Evolutionary conservation across 2,113 vertebrate genomes (phyloP).

Genomic region (Mystacornis crossleyi): DNA sequence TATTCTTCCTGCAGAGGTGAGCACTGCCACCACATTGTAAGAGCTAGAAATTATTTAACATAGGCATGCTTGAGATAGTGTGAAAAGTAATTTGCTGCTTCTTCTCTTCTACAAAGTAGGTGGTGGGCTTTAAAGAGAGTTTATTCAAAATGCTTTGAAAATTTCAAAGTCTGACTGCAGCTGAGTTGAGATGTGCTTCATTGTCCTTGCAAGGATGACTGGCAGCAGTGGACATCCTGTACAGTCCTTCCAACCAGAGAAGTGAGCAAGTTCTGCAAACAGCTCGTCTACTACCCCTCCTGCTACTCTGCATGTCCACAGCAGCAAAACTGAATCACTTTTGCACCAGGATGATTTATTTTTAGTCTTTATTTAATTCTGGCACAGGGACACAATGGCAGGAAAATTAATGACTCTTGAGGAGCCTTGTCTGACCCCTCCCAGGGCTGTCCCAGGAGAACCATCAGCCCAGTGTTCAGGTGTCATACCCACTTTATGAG

Average conservation of each 20-base stretch:
- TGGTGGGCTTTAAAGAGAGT: neutral
- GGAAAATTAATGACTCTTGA: neutral
- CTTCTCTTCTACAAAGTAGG: neutral
- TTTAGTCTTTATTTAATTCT: neutral
- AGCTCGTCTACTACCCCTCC: neutral
- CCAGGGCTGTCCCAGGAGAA: neutral
- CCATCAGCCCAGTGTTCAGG: neutral
- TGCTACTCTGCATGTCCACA: neutral
- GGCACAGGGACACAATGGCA: neutral
- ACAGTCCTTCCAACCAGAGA: neutral
- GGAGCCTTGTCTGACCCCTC: rapidly evolving
- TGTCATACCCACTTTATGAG: neutral
- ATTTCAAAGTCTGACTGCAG: neutral
- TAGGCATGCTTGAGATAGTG: neutral
- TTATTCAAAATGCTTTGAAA: neutral
- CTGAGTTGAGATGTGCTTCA: neutral
- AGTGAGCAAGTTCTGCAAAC: neutral
- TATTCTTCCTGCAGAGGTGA: neutral
- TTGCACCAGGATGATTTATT: neutral
- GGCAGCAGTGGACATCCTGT: neutral
- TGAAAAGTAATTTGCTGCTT: neutral
- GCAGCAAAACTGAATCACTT: neutral
- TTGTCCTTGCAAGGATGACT: neutral
- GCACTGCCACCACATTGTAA: neutral
- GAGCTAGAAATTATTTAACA: neutral